These are phyloP conservation scores for Brachionus angularis DNA, from an alignment of 1,140 invertebrate species.

Conservation along the genomic window DNA sequence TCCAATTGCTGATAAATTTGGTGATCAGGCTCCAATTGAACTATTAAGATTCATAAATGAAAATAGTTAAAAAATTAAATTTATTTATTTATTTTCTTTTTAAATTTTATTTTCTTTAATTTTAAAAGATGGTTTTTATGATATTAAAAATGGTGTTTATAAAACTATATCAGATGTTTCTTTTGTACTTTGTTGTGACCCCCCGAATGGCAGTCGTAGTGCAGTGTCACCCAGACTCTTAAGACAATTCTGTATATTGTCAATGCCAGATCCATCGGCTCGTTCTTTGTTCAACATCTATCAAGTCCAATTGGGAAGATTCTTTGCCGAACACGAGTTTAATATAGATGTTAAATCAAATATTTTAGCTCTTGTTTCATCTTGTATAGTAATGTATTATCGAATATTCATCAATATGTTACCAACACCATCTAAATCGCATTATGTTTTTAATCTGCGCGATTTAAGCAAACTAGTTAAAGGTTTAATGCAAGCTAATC, in stretches of 20 bases:
- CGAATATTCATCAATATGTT: constrained; percentile 62
- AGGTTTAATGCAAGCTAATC: constrained; percentile 50
- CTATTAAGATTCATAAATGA: constrained; percentile 64
- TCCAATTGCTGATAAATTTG: constrained; percentile 76
- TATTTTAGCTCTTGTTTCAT: constrained; percentile 53
- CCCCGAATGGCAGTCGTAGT: constrained; percentile 55
- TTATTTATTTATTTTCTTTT: not conserved
- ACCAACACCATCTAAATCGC: constrained; percentile 84
- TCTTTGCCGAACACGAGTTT: constrained; percentile 55
- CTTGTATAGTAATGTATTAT: constrained; percentile 55
- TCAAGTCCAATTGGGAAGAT: constrained; percentile 57
- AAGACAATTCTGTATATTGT: constrained; percentile 51
- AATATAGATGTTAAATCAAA: constrained; percentile 55
- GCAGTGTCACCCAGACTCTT: constrained; percentile 47
- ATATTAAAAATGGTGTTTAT: constrained; percentile 29
- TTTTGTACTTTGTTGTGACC: constrained; percentile 56
- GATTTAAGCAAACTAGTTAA: constrained; percentile 65
- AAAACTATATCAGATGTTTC: constrained; percentile 56
- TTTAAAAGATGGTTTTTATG: constrained; percentile 28
- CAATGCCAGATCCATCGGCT: constrained; percentile 55
- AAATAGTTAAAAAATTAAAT: constrained; percentile 21
- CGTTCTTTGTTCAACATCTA: constrained; percentile 58
- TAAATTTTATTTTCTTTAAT: constrained; percentile 4
- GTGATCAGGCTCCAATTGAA: constrained; percentile 77
- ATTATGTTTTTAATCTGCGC: constrained; percentile 88